Evolutionary conservation across 2,113 vertebrate genomes (phyloP), one percentile per base, ranked within the genome.

Genomic region (Embiotoca jacksoni): DNA sequence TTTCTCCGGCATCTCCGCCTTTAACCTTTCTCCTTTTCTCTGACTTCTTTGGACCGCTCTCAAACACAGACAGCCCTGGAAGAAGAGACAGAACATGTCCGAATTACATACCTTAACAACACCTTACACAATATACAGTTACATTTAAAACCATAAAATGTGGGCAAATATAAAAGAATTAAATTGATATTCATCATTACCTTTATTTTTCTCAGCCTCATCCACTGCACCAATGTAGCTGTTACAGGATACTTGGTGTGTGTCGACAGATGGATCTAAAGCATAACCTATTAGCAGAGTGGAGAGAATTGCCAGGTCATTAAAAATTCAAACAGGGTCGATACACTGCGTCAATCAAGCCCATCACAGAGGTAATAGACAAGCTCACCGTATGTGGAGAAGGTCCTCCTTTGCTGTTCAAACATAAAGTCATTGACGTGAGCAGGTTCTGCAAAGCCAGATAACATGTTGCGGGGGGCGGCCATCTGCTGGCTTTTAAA

Each of bases 351-450:
- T 67, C 3, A 46, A 41, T 33, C 10, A 61, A 23, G 5, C 1
- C 7, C 11, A 39, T 7, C 3, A 41, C 33, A 46, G 14, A 30
- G 23, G 31, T 31, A 50, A 57, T 13, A 58, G 2, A 55, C 0
- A 3, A 66, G 13, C 88, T 90, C 94, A 99, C 98, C 98, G 50
- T 95, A 99, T 3, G 98, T 97, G 76, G 96, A 96, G 92, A 99
- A 99, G 3, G 98, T 99, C 85, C 98, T 96, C 78, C 98, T 95
- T 85, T 99, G 97, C 67, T 99, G 97, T 77, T 99, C 98, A 93
- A 99, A 99, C 98, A 99, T 99, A 76, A 99, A 99, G 84, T 99
- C 97, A 59, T 99, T 99, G 86, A 99, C 95, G 39, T 99, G 98
- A 77, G 97, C 96, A 73, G 98, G 96, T 91, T 99, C 98, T 35